Conservation (phyloP, 2,113 vertebrate species). For the Larimichthys crocea region DNA sequence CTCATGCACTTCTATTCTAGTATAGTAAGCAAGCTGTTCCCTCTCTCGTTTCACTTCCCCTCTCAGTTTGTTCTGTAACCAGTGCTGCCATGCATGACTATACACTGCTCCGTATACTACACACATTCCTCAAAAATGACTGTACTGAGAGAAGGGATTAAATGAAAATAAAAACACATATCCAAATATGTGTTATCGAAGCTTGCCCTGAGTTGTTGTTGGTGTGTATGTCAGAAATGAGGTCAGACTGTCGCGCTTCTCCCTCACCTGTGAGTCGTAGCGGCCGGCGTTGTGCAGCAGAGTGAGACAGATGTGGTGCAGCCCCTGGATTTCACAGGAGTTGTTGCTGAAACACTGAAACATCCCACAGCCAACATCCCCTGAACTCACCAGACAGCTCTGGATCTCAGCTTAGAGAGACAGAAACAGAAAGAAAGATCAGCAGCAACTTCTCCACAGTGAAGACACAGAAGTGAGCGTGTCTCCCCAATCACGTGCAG, state of each 20-base stretch:
- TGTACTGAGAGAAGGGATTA: slow-evolving; percentile 63
- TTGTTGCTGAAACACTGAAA: slow-evolving; percentile 98
- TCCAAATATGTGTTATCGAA: slow-evolving; percentile 22
- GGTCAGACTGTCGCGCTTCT: not conserved
- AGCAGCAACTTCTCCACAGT: not conserved
- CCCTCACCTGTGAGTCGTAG: slow-evolving; percentile 93
- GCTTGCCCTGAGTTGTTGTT: not conserved
- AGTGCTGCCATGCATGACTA: slow-evolving; percentile 44
- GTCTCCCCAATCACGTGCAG: not conserved
- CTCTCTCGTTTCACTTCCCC: slow-evolving; percentile 66
- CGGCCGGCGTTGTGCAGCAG: slow-evolving; percentile 96
- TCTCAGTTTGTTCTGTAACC: slow-evolving; percentile 60
- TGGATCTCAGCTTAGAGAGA: slow-evolving; percentile 89
- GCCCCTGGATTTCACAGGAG: slow-evolving; percentile 93
- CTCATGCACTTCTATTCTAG: slow-evolving; percentile 64
- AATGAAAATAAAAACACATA: slow-evolving; percentile 35
- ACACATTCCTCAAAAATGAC: slow-evolving; percentile 65
- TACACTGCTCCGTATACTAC: slow-evolving; percentile 47
- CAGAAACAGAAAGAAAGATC: not conserved
- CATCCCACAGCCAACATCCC: slow-evolving; percentile 94
- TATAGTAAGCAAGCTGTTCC: slow-evolving; percentile 67
- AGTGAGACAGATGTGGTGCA: slow-evolving; percentile 95
- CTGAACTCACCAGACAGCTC: slow-evolving; percentile 92
- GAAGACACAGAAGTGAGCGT: not conserved
- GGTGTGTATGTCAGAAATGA: not conserved